Evolutionary conservation across 1,140 invertebrate genomes (phyloP).

Genomic region (Lepidostoma basale): DNA sequence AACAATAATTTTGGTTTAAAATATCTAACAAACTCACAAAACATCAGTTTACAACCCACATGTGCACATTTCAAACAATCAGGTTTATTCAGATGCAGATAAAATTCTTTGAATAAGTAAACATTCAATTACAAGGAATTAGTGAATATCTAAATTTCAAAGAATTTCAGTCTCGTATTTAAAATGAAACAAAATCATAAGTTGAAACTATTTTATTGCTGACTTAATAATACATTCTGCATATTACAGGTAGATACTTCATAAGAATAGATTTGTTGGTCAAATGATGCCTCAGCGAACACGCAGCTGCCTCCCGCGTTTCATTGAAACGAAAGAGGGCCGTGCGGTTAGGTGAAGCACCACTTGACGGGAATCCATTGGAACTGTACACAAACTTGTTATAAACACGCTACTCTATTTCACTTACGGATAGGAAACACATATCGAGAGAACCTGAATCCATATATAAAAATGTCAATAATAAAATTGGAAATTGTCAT

Average conservation of each 20-base stretch:
- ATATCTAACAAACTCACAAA: no score
- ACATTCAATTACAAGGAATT: no score
- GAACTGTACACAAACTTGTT: conserved; percentile 44
- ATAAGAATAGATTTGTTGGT: conserved; percentile 20
- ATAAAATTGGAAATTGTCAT: conserved; percentile 29
- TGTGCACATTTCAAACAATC: no score
- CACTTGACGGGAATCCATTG: conserved; percentile 22
- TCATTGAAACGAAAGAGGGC: neutral
- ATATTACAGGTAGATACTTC: conserved; percentile 30
- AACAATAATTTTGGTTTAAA: no score
- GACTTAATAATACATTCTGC: conserved; percentile 38
- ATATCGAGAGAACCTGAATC: conserved; percentile 27
- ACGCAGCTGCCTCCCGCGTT: neutral
- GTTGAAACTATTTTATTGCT: conserved; percentile 47
- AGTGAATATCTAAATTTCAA: no score
- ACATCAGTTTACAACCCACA: no score
- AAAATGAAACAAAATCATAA: conserved; percentile 38
- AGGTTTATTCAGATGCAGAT: no score
- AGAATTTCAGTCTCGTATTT: no score
- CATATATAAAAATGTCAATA: conserved; percentile 23
- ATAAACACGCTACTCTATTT: conserved; percentile 40
- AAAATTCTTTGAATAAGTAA: no score
- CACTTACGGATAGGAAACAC: conserved; percentile 18
- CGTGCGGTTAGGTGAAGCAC: neutral
- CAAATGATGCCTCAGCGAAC: neutral